These are phyloP conservation scores for Sebastes oblongus DNA, from an alignment of 2,797 vertebrate genomes.

Conservation along the genomic window DNA sequence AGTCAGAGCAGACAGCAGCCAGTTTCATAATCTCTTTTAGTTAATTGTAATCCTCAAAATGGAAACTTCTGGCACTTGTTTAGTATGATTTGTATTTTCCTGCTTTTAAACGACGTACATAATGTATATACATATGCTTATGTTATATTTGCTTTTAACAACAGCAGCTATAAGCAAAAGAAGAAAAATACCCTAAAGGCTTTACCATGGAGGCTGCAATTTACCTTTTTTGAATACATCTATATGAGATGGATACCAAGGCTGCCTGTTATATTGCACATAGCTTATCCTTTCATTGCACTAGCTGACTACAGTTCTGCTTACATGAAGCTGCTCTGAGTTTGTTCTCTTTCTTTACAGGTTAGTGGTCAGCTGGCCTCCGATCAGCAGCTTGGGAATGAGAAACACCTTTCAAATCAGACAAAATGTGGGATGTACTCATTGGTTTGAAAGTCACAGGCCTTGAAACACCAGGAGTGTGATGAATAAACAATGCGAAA, in stretches of 20 bases:
- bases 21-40: not conserved
- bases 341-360: not conserved
- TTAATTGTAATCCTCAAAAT: slow-evolving; percentile 20
- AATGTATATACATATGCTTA: not conserved
- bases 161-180: not conserved
- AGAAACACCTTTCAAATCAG: not conserved
- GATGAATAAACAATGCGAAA: too few species aligned
- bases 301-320: not conserved
- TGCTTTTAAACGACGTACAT: not conserved
- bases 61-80: slow-evolving; percentile 16
- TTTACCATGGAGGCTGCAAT: not conserved
- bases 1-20: slow-evolving; percentile 21
- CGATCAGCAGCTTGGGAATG: not conserved
- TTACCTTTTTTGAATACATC: not conserved
- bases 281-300: not conserved
- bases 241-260: not conserved
- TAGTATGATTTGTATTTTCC: not conserved
- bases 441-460: not conserved
- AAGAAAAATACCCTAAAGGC: not conserved
- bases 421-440: not conserved
- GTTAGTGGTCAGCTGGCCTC: not conserved
- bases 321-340: not conserved
- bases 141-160: not conserved
- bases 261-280: not conserved
- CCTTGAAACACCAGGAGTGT: too few species aligned